Evolutionary conservation across 2,888 invertebrate species (phyloP), one percentile per base, ranked within the genome.

Genomic region (Nemurella pictetii): DNA sequence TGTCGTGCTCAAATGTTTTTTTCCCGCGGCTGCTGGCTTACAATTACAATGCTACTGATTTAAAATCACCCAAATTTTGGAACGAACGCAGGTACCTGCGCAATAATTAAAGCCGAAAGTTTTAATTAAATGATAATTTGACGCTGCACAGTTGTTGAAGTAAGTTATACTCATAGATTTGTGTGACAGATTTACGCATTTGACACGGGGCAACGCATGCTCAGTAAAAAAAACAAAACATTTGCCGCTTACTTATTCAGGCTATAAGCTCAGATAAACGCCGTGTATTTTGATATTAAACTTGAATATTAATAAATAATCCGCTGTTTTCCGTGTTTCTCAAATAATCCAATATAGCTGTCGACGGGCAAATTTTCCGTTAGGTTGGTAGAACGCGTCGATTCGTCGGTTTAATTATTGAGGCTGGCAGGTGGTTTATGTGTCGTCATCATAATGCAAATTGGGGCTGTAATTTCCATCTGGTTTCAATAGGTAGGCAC

Each of bases 401-500:
- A 82, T 82, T 82, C 55, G 72, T 36, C 20, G 55, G 82, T 36
- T 82, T 82, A 82, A 82, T 82, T 82, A 82, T 82, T 82, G 82
- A 82, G 82, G 72, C 55, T 82, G 72, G 82, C 82, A 82, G 82
- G 82, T 82, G 55, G 82, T 36, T 82, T 82, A 27, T 82, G 36
- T 55, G 55, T 75, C 85, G 83, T 85, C 83, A 85, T 85, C 83
- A 80, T 77, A 77, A 85, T 85, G 85, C 85, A 85, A 85, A 85
- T 85, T 83, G 85, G 80, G 85, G 80, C 35, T 72, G 83, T 85
- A 85, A 83, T 83, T 85, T 85, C 83, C 83, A 83, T 85, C 83
- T 82, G 82, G 82, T 72, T 82, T 28, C 72, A 82, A 36, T 81
- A 55, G 81, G 35, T 35, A n/a, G 29, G 29, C 72, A 12, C 12